Evolutionary conservation across 1,140 invertebrate species (phyloP), one percentile per base, ranked within the genome.

Genomic region (Drosophila oshimai): DNA sequence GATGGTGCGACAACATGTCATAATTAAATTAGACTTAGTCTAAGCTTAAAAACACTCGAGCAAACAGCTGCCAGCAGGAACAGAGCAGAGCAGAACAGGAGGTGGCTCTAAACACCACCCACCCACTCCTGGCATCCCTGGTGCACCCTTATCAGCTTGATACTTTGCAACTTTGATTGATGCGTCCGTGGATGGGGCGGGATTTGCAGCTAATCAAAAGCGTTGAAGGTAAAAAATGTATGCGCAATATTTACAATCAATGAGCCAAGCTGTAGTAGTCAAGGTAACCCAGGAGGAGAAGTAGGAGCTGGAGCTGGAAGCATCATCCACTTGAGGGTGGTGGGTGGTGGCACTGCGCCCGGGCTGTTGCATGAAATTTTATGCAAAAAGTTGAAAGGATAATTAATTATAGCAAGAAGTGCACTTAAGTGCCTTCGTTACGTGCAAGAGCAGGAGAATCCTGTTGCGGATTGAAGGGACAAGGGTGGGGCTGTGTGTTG

Each of bases 381-480:
- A 87, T 87, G 81, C 83, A 81, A 81, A 87, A 87, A 81, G 81
- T 87, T 87, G 81, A 88, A 87, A 87, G 83, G 81, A 87, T 87
- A 87, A 87, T 87, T 87, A 87, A 87, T 87, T 87, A 87, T 87
- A 87, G 81, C 81, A 87, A 88, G 81, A 87, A 87, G 81, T 87
- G 81, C 81, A 87, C 81, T 87, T 87, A 87, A 87, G 81, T 87
- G 81, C 81, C 81, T 87, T 87, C 81, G 81, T 81, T 87, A 87
- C 83, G 74, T 65, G 79, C 78, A 84, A 60, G 58, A 62, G 71
- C 76, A 50, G 42, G 60, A 65, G 61, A 39, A 49, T 62, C 31
- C 51, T 39, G 22, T 34, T 46, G 26, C 22, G 42, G 58, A 58
- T 39, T 29, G 39, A 34, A 41, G 44, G 24, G 26, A 46, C 13